These are phyloP conservation scores for Seira musarum DNA, from an alignment of 2,888 invertebrate genomes.

Conservation along the genomic window DNA sequence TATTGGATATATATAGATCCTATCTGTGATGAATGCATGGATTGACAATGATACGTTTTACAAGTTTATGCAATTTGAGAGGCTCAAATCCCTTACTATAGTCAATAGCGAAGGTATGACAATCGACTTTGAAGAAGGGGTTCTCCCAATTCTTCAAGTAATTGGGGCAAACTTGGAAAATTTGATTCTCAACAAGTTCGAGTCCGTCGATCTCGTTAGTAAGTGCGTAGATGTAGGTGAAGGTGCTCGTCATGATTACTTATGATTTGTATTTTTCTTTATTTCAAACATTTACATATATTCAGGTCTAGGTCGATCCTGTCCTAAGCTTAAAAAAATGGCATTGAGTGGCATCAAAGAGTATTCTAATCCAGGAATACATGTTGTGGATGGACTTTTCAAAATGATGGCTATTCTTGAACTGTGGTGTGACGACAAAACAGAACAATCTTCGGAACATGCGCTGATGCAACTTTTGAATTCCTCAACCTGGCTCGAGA, in stretches of 20 bases:
- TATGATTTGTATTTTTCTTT: too few relatives aligned
- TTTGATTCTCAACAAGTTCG: slow-evolving; percentile 71
- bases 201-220: slow-evolving; percentile 70
- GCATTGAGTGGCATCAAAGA: slow-evolving; percentile 70
- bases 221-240: slow-evolving; percentile 49
- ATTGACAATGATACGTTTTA: slow-evolving; percentile 71
- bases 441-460: slow-evolving; percentile 63
- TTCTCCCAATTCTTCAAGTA: slow-evolving; percentile 71
- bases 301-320: slow-evolving; percentile 71
- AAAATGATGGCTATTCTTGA: slow-evolving; percentile 68
- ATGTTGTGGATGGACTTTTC: slow-evolving; percentile 46
- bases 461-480: slow-evolving; percentile 70
- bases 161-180: slow-evolving; percentile 70
- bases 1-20: slow-evolving; percentile 46
- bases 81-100: slow-evolving; percentile 62
- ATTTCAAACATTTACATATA: too few relatives aligned
- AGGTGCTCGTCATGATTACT: too few relatives aligned
- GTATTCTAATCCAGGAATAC: slow-evolving; percentile 56
- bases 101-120: slow-evolving; percentile 70
- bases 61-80: slow-evolving; percentile 70
- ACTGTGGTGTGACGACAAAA: slow-evolving; percentile 70
- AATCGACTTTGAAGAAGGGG: slow-evolving; percentile 71
- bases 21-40: slow-evolving; percentile 70
- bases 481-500: slow-evolving; percentile 69
- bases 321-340: slow-evolving; percentile 71